Conservation (phyloP, 2,797 vertebrate species). For the Australoheros facetus region DNA sequence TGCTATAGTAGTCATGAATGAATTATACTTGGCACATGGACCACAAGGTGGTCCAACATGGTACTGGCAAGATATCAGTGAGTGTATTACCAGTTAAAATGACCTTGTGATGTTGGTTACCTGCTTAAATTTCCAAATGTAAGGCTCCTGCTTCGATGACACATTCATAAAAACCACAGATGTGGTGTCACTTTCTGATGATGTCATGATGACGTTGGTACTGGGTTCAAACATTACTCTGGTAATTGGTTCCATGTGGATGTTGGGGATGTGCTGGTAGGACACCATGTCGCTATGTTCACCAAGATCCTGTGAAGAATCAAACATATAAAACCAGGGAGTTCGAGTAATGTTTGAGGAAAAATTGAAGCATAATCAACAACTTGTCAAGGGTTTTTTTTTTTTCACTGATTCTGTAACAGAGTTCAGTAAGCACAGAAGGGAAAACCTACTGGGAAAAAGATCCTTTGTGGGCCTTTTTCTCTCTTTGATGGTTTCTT, state of each 20-base stretch:
- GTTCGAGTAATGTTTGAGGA: background rate
- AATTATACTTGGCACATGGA: background rate
- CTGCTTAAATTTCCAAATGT: constrained; percentile 66
- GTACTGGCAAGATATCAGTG: background rate
- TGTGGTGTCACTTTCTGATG: constrained; percentile 58
- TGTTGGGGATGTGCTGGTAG: constrained; percentile 36
- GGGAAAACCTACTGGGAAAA: constrained; percentile 64
- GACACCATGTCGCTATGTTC: constrained; percentile 57
- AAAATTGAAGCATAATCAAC: background rate
- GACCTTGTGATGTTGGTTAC: constrained; percentile 7
- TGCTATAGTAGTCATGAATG: too few relatives aligned
- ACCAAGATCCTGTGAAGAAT: constrained; percentile 50
- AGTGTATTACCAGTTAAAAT: background rate
- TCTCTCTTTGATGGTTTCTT: constrained; percentile 57
- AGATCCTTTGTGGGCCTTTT: constrained; percentile 56
- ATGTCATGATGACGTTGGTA: constrained; percentile 52
- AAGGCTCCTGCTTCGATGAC: constrained; percentile 48
- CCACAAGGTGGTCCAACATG: background rate
- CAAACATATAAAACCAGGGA: background rate
- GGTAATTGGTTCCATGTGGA: constrained; percentile 63
- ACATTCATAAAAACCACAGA: constrained; percentile 64
- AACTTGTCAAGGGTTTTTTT: background rate
- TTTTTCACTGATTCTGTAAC: background rate
- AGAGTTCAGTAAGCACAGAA: background rate
- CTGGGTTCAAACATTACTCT: constrained; percentile 55